These are phyloP conservation scores for Fopius arisanus DNA, from an alignment of 1,140 invertebrate genomes.

Conservation along the genomic window DNA sequence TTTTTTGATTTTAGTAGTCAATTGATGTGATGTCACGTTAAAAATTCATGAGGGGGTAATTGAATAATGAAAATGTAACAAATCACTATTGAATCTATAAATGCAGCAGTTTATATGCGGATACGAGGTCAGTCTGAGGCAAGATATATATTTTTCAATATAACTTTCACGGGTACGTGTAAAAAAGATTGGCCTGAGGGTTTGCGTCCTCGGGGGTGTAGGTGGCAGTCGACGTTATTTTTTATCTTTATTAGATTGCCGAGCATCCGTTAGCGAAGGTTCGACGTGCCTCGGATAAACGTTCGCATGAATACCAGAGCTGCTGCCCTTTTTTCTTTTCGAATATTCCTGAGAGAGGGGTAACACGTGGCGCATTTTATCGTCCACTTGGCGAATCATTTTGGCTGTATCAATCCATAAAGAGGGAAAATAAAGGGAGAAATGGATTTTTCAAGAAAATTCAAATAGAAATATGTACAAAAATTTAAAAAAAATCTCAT, in stretches of 20 bases:
- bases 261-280: conserved; percentile 54
- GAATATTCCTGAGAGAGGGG: neutral
- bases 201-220: conserved; percentile 22
- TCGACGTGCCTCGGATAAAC: conserved; percentile 56
- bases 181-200: conserved; percentile 30
- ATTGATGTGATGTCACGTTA: neutral
- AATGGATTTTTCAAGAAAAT: neutral
- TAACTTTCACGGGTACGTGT: conserved; percentile 43
- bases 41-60: conserved; percentile 15
- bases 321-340: conserved; percentile 11
- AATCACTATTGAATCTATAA: conserved; percentile 28
- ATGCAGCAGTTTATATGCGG: conserved; percentile 63
- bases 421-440: neutral
- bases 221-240: conserved; percentile 54
- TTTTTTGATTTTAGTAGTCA: too few relatives aligned
- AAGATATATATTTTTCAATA: conserved; percentile 61
- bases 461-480: too few relatives aligned
- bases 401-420: conserved; percentile 24
- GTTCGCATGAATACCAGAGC: conserved; percentile 52
- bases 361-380: conserved; percentile 49
- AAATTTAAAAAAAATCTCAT: too few relatives aligned
- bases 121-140: conserved; percentile 50
- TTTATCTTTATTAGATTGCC: conserved; percentile 64
- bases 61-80: neutral
- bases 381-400: conserved; percentile 33